Conservation (phyloP, 2,113 vertebrate genomes). For the Nycticryphes semicollaris region DNA sequence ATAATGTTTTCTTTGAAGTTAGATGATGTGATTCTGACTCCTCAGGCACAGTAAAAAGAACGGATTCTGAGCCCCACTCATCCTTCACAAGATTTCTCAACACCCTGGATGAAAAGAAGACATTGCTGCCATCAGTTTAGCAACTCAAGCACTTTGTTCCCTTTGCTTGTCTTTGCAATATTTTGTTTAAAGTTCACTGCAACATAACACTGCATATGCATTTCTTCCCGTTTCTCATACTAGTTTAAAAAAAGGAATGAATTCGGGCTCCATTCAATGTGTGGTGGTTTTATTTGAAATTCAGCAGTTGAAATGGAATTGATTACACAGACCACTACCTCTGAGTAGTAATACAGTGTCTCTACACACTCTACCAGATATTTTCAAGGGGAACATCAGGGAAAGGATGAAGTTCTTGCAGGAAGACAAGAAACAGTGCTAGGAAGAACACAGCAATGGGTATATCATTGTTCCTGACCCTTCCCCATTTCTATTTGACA, state of each 20-base stretch:
- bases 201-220: neutral
- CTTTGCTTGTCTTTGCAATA: neutral
- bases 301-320: conserved; percentile 8
- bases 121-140: neutral
- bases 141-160: neutral
- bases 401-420: neutral
- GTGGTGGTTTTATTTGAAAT: neutral
- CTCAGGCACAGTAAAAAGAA: neutral
- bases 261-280: neutral
- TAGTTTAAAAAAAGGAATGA: neutral
- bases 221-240: neutral
- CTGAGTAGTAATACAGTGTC: neutral
- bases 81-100: neutral
- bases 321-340: neutral
- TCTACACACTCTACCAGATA: neutral
- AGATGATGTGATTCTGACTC: neutral
- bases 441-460: neutral
- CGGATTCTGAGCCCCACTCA: neutral
- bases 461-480: neutral
- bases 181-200: conserved; percentile 6
- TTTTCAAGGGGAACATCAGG: neutral
- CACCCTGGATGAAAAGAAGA: neutral
- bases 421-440: neutral
- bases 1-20: neutral
- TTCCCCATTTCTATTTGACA: neutral